These are phyloP conservation scores for Polylopha cassiicola DNA, from an alignment of 2,888 invertebrate species.

Conservation along the genomic window DNA sequence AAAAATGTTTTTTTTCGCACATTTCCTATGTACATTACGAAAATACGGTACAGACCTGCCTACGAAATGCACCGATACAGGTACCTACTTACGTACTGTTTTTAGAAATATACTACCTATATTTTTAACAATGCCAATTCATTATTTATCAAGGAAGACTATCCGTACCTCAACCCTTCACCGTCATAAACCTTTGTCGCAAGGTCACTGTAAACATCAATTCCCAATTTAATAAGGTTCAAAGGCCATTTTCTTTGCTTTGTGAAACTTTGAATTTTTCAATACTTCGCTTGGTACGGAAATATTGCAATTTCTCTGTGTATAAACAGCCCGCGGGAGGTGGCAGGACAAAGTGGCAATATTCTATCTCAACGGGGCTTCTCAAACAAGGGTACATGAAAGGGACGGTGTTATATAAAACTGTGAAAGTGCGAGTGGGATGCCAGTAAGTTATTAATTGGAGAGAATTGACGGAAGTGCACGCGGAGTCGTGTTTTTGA, in stretches of 20 bases:
- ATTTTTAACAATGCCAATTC: no score
- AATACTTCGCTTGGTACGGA: conserved; percentile 53
- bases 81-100: no score
- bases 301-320: conserved; percentile 69
- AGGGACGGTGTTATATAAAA: conserved; percentile 36
- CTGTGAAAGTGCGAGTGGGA: conserved; percentile 38
- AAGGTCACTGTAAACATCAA: conserved; percentile 13
- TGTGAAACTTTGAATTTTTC: conserved; percentile 51
- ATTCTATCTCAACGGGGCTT: conserved; percentile 73
- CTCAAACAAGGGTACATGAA: conserved; percentile 71
- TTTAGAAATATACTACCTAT: no score
- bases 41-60: no score
- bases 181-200: conserved; percentile 8
- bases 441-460: conserved; percentile 67
- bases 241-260: conserved; percentile 30
- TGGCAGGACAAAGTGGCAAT: conserved; percentile 75
- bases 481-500: conserved; percentile 72
- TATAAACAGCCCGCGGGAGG: conserved; percentile 66
- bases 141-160: no score
- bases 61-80: no score
- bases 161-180: conserved; percentile 1
- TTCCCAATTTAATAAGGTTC: conserved; percentile 20
- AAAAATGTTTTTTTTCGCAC: no score
- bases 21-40: no score
- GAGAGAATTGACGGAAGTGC: conserved; percentile 74